Percentiles rank a stretch among this genome's conserved stretches.
Conservation (phyloP, 2,888 invertebrate genomes). For the Hypselothyrea guttata region DNA sequence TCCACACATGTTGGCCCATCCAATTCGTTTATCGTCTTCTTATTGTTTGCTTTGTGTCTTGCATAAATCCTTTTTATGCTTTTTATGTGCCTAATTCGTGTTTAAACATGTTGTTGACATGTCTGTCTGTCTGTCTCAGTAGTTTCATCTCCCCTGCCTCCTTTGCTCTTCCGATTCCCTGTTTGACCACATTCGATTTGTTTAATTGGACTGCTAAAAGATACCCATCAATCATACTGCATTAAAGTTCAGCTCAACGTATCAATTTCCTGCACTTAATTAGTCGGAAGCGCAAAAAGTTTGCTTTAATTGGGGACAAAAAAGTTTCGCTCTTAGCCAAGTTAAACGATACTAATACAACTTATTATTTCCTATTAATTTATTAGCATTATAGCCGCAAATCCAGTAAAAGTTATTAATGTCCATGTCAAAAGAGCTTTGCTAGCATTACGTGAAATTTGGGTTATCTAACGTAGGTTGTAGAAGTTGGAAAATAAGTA, state of each 20-base stretch:
- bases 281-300: constrained; percentile 47
- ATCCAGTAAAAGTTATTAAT: no score
- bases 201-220: constrained; percentile 71
- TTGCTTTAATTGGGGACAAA: constrained; percentile 1
- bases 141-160: constrained; percentile 9
- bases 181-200: constrained; percentile 56
- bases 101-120: constrained; percentile 76
- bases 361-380: no score
- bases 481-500: no score
- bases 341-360: no score
- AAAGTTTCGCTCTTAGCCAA: no score
- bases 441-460: no score
- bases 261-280: constrained; percentile 40
- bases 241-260: constrained; percentile 3
- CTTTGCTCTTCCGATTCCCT: constrained; percentile 2
- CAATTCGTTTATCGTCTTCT: constrained; percentile 34
- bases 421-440: no score
- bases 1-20: constrained; percentile 10
- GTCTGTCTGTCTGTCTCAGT: background rate
- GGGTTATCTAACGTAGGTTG: no score
- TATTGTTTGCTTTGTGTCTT: constrained; percentile 59
- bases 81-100: constrained; percentile 77
- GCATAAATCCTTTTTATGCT: constrained; percentile 72
- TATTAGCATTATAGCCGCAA: background rate
- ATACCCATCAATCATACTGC: constrained; percentile 68